Evolutionary conservation across 2,888 invertebrate genomes (phyloP), one percentile per base, ranked within the genome.

Genomic region (Pristionchus entomophagus): DNA sequence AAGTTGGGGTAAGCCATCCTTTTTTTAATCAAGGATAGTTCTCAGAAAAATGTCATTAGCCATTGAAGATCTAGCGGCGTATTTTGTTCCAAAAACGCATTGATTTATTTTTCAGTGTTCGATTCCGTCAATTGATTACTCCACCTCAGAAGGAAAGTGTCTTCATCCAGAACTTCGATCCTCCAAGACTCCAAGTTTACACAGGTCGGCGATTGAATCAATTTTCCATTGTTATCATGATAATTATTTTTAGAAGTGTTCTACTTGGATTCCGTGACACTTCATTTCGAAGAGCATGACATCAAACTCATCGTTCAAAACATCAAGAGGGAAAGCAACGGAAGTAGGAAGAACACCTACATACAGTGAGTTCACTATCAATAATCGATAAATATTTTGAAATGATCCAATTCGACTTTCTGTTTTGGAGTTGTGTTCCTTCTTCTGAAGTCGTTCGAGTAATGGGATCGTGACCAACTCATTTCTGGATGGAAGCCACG

Each of bases 121-220:
- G 78, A 19, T 80, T 51, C 35, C 78, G 78, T 32, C 51, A 51
- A 49, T 51, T 51, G 49, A 32, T 49, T 4, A 80, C 78, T 80
- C 51, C 78, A n/a, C 51, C 78, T 29, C 51, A 22, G 19, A 80
- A 51, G 22, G 51, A 80, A 32, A 80, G 35, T 19, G 78, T 80
- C 14, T 53, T 51, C n/a, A 29, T 80, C 2, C 51, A 29, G 32
- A 26, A 22, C 19, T 17, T 80, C 29, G 78, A 80, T 22, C 78
- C 78, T 29, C 78, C 78, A 29, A 3, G 73, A 80, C 78, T 53
- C 19, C 51, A 80, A 35, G 49, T 53, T 26, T 80, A 51, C 32
- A 29, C 78, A n/a, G 51, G 51, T 80, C n/a, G n/a, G n/a, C n/a
- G 22, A 29, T 32, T 51, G 29, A 65, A 35, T 3, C 17, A 59